Percentiles rank a stretch among this genome's conserved stretches.
phyloP scores from a whole-genome alignment of 2,113 vertebrate species.

The Centropus unirufus region DNA sequence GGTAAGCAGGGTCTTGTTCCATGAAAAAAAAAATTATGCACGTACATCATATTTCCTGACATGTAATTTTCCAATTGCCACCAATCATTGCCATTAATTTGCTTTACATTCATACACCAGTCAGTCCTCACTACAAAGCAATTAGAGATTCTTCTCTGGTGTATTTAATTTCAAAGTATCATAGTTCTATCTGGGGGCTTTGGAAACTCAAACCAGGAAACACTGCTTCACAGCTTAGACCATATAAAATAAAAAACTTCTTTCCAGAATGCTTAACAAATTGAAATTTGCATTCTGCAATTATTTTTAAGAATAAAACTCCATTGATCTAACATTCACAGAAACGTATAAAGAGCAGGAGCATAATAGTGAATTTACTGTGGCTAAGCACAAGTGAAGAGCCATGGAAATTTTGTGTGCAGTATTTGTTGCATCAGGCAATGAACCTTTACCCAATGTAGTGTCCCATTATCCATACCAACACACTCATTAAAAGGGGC shows the following conservation, averaged over 20 bases:
- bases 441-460: slow-evolving; percentile 35
- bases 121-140: neutral
- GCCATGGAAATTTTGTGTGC: neutral
- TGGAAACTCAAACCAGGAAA: slow-evolving; percentile 6
- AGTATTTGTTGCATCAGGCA: slow-evolving; percentile 57
- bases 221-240: neutral
- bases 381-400: neutral
- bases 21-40: neutral
- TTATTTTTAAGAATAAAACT: slow-evolving; percentile 27
- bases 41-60: neutral
- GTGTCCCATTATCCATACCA: slow-evolving; percentile 52
- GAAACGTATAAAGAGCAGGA: neutral
- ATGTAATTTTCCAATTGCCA: neutral
- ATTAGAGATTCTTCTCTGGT: neutral
- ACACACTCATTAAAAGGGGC: slow-evolving; percentile 30
- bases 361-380: slow-evolving; percentile 6
- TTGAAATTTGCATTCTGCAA: slow-evolving; percentile 23
- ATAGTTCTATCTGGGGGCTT: neutral
- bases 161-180: neutral
- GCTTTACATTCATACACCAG: neutral
- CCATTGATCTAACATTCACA: slow-evolving; percentile 26
- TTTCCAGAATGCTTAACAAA: slow-evolving; percentile 1
- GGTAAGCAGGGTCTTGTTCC: neutral
- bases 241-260: neutral
- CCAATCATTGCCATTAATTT: slow-evolving; percentile 9